Base-by-base conservation (phyloP, 2,888 invertebrate genomes). In the Bellardia bayeri region DNA sequence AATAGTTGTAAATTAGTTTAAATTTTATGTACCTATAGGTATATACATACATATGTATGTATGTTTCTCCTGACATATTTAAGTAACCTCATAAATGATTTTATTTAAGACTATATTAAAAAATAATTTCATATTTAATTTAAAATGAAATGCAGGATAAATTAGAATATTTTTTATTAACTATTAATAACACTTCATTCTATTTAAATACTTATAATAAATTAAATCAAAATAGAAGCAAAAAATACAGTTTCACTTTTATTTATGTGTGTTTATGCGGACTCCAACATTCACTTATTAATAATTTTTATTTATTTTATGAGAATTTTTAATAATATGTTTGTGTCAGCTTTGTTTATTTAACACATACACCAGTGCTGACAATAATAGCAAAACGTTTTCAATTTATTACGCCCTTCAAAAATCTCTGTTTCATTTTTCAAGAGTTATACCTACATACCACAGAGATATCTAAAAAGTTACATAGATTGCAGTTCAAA, bases 311-410 rank as follows among this genome's bases (percentile, higher is more conserved):
- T 76, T 82, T 64, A 14, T 56, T 78, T 68, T 23, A 11, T 61
- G n/a, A 37, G 49, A 51, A 64, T 72, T 74, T 74, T 82, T 79
- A 54, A 74, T 86, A 79, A 82, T 79, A 64, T 86, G 78, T 79
- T 82, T 78, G 37, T 82, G 82, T 78, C 82, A 79, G 66, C 7
- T 49, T 69, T 82, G 40, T 75, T 82, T 82, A 42, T 72, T 66
- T 30, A 74, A 66, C 51, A 42, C 45, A 23, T 30, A 76, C 78
- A 81, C 4, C 11, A 23, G 33, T 1, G 75, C 0, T 23, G 6
- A 82, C 1, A 75, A 61, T 49, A 51, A 68, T 75, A 75, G 82
- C 51, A 56, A 61, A 37, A 45, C 11, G 0, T 23, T 58, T 58
- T 30, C 30, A 3, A 8, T 30, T 37, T 37, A 37, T 37, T 37